Conservation (phyloP, 2,888 invertebrate genomes). For the Eupithecia subumbrata region DNA sequence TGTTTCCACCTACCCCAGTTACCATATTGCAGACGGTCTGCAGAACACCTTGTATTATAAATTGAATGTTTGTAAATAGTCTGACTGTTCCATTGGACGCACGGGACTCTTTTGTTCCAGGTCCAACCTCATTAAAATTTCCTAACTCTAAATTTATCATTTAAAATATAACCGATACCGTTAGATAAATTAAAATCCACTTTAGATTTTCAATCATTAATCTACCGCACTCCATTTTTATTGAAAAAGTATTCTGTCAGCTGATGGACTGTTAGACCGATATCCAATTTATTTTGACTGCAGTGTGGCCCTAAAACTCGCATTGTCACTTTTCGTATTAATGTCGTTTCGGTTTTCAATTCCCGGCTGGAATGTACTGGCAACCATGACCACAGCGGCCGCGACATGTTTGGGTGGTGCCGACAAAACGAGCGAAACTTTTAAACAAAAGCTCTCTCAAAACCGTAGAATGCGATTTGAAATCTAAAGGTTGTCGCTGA, state of each 20-base stretch:
- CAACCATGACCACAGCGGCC: conserved; percentile 51
- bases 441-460: conserved; percentile 62
- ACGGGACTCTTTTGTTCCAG: too few relatives aligned
- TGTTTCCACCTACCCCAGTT: too few relatives aligned
- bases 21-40: too few relatives aligned
- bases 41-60: too few relatives aligned
- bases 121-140: neutral
- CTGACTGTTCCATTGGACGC: too few relatives aligned
- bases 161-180: neutral
- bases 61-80: too few relatives aligned
- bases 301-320: conserved; percentile 43
- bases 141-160: neutral
- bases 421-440: conserved; percentile 72
- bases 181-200: neutral
- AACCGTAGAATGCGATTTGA: neutral
- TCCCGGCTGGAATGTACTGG: conserved; percentile 44
- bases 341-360: conserved; percentile 46
- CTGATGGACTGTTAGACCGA: conserved; percentile 39
- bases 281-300: conserved; percentile 46
- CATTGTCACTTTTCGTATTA: conserved; percentile 47
- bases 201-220: neutral
- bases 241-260: conserved; percentile 40
- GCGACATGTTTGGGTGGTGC: conserved; percentile 72
- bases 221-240: conserved; percentile 16
- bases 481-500: neutral